Evolutionary conservation across 2,113 vertebrate genomes (phyloP).

Genomic region (Ictidomys tridecemlineatus): DNA sequence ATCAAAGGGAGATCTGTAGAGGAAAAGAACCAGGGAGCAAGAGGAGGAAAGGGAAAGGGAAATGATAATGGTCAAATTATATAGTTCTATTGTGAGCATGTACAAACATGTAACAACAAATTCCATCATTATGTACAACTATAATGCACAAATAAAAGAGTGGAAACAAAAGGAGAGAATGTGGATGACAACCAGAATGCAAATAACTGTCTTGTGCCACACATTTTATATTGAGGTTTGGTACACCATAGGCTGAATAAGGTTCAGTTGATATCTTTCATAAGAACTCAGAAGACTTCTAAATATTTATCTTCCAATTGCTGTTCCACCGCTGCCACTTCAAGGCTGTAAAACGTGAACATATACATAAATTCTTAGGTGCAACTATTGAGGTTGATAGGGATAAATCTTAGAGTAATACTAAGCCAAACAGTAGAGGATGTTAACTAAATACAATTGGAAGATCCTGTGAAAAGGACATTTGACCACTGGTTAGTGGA

Average conservation of each 20-base stretch:
- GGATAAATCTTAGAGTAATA: neutral
- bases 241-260: neutral
- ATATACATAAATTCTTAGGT: neutral
- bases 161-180: neutral
- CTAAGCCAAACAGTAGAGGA: neutral
- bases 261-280: neutral
- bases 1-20: too few relatives aligned
- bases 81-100: too few relatives aligned
- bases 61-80: too few relatives aligned
- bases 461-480: constrained; percentile 6
- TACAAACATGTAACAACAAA: too few relatives aligned
- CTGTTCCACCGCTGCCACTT: neutral
- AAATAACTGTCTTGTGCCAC: neutral
- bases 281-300: constrained; percentile 18
- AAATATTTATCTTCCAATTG: neutral
- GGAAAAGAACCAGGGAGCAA: too few relatives aligned
- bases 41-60: too few relatives aligned
- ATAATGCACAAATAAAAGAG: too few relatives aligned
- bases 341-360: constrained; percentile 13
- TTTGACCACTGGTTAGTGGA: neutral
- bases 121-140: too few relatives aligned
- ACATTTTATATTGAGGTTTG: neutral
- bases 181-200: neutral
- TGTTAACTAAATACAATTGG: constrained; percentile 37
- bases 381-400: constrained; percentile 5